Evolutionary conservation across 1,140 invertebrate species (phyloP), one percentile per base, ranked within the genome.

Genomic region (Sarcophaga bullata): DNA sequence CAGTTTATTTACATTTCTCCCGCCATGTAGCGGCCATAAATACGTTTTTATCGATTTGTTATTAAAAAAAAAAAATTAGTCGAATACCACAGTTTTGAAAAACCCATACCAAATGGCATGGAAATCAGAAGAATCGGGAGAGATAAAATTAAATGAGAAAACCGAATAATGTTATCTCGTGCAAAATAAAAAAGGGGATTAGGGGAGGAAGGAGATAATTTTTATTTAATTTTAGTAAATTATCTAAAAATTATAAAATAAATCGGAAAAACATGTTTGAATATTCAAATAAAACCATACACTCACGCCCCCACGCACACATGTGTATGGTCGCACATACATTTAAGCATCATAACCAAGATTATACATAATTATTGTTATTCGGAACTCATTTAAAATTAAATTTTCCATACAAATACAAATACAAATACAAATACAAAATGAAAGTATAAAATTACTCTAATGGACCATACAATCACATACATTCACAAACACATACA

Each of bases 211-310:
- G n/a, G 7, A 58, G 54, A 13, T 58, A 13, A 58, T 37, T 37
- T 37, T 37, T 37, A 58, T 58, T 58, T n/a, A 15, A 13, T 58
- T 58, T 58, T 58, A 58, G 54, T 58, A 58, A 58, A 58, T 58
- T 58, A 58, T 15, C 54, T 58, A 58, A 58, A 58, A 58, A 58
- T 58, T 58, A 58, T n/a, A 58, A 58, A 58, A 58, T 58, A n/a
- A 58, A 58, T n/a, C 13, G 15, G 5, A 58, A 58, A 58, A 58
- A 58, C 25, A 37, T 37, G 25, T 37, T 37, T 37, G 25, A 37
- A 37, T 13, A n/a, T n/a, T 58, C n/a, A 11, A n/a, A 58, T 58
- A n/a, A n/a, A n/a, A n/a, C n/a, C n/a, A n/a, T n/a, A n/a, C n/a
- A n/a, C n/a, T n/a, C n/a, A n/a, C n/a, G n/a, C n/a, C n/a, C 13